phyloP scores from a whole-genome alignment of 2,888 invertebrate genomes.

The Lepidochitona cinerea region DNA sequence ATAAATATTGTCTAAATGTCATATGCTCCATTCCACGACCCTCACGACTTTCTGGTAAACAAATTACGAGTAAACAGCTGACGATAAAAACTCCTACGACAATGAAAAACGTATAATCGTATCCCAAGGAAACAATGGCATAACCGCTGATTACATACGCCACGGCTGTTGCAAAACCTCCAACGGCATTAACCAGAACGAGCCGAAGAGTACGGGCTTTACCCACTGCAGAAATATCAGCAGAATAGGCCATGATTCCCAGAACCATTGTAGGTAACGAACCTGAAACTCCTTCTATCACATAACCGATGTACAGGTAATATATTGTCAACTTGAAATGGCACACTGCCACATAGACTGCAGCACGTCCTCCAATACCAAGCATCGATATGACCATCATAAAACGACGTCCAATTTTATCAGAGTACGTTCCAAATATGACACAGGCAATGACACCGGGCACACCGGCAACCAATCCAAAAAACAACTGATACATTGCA shows the following conservation, averaged over 20 bases:
- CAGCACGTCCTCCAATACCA: not conserved
- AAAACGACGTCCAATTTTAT: not conserved
- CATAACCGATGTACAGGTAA: constrained; percentile 14
- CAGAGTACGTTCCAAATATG: constrained; percentile 1
- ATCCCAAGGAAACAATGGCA: constrained; percentile 29
- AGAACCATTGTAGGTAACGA: constrained; percentile 29
- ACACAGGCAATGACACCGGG: not conserved
- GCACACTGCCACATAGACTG: constrained; percentile 13
- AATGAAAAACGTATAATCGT: constrained; percentile 27
- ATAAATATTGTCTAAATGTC: constrained; percentile 13
- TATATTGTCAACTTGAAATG: not conserved
- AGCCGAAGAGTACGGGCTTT: constrained; percentile 30
- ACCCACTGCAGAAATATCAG: constrained; percentile 27
- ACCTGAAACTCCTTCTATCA: constrained; percentile 37
- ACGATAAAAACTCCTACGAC: constrained; percentile 12
- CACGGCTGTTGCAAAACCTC: not conserved
- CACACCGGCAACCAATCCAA: not conserved
- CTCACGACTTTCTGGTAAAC: constrained; percentile 30
- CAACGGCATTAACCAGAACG: constrained; percentile 1
- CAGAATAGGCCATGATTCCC: constrained; percentile 32
- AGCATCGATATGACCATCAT: not conserved
- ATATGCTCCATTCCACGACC: not conserved
- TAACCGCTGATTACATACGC: constrained; percentile 19
- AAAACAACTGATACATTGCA: not conserved
- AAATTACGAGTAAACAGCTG: constrained; percentile 6